These are phyloP conservation scores for Aphelinus certus DNA, from an alignment of 1,140 invertebrate species.

Conservation along the genomic window DNA sequence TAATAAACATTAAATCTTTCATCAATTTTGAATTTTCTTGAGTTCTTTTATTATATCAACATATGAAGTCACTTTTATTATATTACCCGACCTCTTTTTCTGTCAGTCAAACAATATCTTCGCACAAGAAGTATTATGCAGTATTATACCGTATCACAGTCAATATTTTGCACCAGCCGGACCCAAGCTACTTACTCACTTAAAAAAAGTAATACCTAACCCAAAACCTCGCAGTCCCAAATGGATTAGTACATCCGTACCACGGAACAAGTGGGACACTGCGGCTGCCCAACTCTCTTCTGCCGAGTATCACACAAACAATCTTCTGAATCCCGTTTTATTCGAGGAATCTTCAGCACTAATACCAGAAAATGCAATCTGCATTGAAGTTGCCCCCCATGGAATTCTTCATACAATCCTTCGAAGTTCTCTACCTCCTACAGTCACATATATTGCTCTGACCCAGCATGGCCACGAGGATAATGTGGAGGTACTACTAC, in stretches of 20 bases:
- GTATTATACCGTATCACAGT: constrained; percentile 79
- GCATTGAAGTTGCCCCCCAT: constrained; percentile 87
- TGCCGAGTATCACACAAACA: constrained; percentile 94
- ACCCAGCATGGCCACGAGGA: constrained; percentile 80
- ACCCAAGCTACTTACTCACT: constrained; percentile 75
- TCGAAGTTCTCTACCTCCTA: constrained; percentile 67
- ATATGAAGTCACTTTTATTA: no score
- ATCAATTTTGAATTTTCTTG: no score
- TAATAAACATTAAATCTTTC: no score
- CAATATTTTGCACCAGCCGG: constrained; percentile 72
- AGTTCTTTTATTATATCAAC: no score
- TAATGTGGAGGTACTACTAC: constrained; percentile 76
- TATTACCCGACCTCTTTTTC: no score
- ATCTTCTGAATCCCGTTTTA: constrained; percentile 83
- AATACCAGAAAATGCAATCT: constrained; percentile 82
- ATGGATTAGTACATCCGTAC: constrained; percentile 90
- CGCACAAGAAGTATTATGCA: constrained; percentile 74
- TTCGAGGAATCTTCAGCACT: constrained; percentile 84
- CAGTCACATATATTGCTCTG: constrained; percentile 78
- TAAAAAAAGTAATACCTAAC: constrained; percentile 76
- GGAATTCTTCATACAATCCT: constrained; percentile 76
- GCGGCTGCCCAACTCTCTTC: constrained; percentile 77
- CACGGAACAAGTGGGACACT: constrained; percentile 79
- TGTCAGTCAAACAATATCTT: constrained; percentile 78
- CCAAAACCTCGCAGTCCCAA: constrained; percentile 77